Percentiles rank a stretch among this genome's conserved stretches.
Conservation (phyloP, 2,888 invertebrate species). For the Oxyscelio sp. region DNA sequence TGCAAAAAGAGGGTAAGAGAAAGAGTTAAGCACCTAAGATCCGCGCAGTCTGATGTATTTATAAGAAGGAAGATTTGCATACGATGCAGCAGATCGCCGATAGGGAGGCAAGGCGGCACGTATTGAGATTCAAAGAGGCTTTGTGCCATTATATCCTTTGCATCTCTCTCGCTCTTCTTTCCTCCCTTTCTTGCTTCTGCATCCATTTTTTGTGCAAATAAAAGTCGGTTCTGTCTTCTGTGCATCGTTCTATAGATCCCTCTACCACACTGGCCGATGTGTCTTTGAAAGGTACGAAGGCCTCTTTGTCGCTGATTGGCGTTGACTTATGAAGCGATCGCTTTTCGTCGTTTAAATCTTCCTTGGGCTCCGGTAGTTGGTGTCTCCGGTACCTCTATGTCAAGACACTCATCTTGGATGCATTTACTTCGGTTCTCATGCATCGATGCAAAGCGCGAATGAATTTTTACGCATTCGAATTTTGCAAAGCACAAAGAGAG, state of each 20-base stretch:
- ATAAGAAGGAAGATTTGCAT: slow-evolving; percentile 88
- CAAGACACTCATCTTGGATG: slow-evolving; percentile 70
- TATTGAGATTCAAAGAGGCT: slow-evolving; percentile 87
- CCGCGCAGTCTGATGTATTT: slow-evolving; percentile 88
- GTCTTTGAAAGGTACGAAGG: slow-evolving; percentile 65
- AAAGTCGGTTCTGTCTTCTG: slow-evolving; percentile 70
- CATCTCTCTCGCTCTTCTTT: slow-evolving; percentile 66
- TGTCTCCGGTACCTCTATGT: slow-evolving; percentile 72
- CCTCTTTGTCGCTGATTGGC: slow-evolving; percentile 80
- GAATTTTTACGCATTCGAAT: slow-evolving; percentile 70
- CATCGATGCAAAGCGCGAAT: slow-evolving; percentile 74
- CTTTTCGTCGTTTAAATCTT: slow-evolving; percentile 78
- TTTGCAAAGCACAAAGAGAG: slow-evolving; percentile 62
- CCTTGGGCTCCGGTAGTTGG: slow-evolving; percentile 71
- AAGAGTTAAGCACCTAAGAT: slow-evolving; percentile 84
- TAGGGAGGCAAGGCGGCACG: slow-evolving; percentile 82
- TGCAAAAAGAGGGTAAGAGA: slow-evolving; percentile 63
- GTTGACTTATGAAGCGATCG: slow-evolving; percentile 85
- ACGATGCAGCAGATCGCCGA: slow-evolving; percentile 86
- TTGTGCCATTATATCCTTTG: slow-evolving; percentile 85
- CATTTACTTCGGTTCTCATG: slow-evolving; percentile 74
- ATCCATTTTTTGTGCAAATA: slow-evolving; percentile 75
- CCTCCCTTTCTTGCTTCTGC: slow-evolving; percentile 54
- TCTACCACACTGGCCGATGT: slow-evolving; percentile 56
- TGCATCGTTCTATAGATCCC: slow-evolving; percentile 69